These are phyloP conservation scores for Aldabrachelys gigantea DNA, from an alignment of 2,113 vertebrate genomes.

Conservation along the genomic window DNA sequence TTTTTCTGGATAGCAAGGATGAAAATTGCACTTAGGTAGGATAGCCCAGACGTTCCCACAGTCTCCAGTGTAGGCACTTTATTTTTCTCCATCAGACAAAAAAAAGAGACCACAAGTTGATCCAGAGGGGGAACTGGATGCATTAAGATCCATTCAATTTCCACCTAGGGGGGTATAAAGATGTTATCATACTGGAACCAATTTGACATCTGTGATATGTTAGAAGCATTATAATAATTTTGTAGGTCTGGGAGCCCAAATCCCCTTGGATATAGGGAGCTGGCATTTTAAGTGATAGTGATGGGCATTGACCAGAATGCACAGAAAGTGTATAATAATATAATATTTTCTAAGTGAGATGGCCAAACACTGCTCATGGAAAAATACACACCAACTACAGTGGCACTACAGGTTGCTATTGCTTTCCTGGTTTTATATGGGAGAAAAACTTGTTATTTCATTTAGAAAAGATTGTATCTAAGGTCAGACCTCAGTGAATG, in stretches of 20 bases:
- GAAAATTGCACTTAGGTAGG: background rate
- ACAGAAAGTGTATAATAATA: background rate
- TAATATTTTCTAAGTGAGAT: background rate
- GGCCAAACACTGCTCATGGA: background rate
- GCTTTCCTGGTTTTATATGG: background rate
- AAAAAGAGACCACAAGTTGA: background rate
- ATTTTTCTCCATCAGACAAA: background rate
- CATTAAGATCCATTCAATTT: background rate
- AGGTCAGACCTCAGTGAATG: background rate
- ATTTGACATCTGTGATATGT: background rate
- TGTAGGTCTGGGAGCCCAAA: background rate
- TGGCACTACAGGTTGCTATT: background rate
- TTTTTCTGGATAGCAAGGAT: background rate
- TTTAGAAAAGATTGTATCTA: background rate
- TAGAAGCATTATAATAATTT: background rate
- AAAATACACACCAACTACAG: background rate
- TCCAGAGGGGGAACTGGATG: background rate
- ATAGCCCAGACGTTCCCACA: background rate
- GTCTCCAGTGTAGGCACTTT: background rate
- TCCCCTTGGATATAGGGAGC: background rate
- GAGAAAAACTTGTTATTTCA: background rate
- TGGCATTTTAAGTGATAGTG: background rate
- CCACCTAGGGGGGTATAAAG: background rate
- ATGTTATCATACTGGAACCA: background rate
- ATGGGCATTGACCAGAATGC: background rate